These are phyloP conservation scores for Zaprionus gabonicus DNA, from an alignment of 1,140 invertebrate species.

Conservation along the genomic window DNA sequence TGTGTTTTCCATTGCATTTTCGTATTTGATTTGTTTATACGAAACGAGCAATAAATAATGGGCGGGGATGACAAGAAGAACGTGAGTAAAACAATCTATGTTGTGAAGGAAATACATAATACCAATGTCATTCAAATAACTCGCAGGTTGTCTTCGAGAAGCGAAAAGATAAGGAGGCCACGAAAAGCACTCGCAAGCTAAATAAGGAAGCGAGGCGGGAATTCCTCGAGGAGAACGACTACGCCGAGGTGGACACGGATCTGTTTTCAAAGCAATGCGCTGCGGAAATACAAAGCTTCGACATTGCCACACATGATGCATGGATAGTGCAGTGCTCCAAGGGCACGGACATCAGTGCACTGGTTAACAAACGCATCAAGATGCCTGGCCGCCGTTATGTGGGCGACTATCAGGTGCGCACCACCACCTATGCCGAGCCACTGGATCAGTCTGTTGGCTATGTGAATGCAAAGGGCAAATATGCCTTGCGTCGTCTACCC, in stretches of 20 bases:
- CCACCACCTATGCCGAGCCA: constrained; percentile 12
- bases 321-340: constrained; percentile 67
- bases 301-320: constrained; percentile 51
- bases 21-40: constrained; percentile 5
- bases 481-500: constrained; percentile 25
- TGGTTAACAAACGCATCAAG: constrained; percentile 52
- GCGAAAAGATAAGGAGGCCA: background rate
- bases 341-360: constrained; percentile 20
- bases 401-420: constrained; percentile 46
- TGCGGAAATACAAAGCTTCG: constrained; percentile 27
- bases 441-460: constrained; percentile 45
- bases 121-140: background rate
- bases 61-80: constrained; percentile 1
- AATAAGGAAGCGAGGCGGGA: constrained; percentile 5
- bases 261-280: constrained; percentile 18
- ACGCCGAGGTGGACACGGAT: background rate
- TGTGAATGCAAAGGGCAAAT: constrained; percentile 47
- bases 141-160: background rate
- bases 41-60: constrained; percentile 8
- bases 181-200: background rate
- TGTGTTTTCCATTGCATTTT: background rate
- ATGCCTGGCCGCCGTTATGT: constrained; percentile 57
- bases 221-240: constrained; percentile 43
- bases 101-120: background rate
- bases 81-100: background rate